Evolutionary conservation across 1,140 invertebrate species (phyloP).

Genomic region (Papilio helenus): DNA sequence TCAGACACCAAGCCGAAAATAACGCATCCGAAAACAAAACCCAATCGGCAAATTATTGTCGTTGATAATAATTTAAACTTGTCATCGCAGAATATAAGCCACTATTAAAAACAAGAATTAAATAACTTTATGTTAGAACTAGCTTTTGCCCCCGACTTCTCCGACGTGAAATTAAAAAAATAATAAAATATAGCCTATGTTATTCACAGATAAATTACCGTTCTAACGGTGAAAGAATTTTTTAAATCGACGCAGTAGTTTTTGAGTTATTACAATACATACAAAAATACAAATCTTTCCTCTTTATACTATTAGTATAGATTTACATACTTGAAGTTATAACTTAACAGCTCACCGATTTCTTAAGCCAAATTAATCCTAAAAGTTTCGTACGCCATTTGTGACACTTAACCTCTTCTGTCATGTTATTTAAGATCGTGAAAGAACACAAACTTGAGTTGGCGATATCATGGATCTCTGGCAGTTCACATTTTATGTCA

Average conservation of each 20-base stretch:
- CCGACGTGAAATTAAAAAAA: too few species aligned
- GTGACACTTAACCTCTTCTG: slow-evolving; percentile 52
- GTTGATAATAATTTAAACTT: slow-evolving; percentile 60
- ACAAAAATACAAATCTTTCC: too few species aligned
- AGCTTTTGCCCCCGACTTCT: too few species aligned
- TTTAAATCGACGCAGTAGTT: too few species aligned
- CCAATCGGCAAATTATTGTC: slow-evolving; percentile 67
- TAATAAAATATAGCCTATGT: too few species aligned
- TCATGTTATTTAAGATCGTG: slow-evolving; percentile 49
- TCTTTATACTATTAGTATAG: too few species aligned
- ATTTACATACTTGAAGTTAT: neutral
- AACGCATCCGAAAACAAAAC: slow-evolving; percentile 66
- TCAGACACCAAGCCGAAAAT: slow-evolving; percentile 69
- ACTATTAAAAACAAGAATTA: slow-evolving; percentile 53
- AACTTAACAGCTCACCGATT: slow-evolving; percentile 51
- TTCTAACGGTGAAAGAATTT: too few species aligned
- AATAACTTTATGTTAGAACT: neutral
- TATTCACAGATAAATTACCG: too few species aligned
- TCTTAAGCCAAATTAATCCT: slow-evolving; percentile 64
- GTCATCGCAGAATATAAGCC: slow-evolving; percentile 69
- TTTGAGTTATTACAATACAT: too few species aligned
- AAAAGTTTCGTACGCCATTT: slow-evolving; percentile 65
- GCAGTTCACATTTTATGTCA: slow-evolving; percentile 51
- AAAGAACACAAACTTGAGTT: slow-evolving; percentile 60
- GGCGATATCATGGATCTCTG: slow-evolving; percentile 43